Conservation (phyloP, 2,888 invertebrate genomes). For the Heliconius cydno region DNA sequence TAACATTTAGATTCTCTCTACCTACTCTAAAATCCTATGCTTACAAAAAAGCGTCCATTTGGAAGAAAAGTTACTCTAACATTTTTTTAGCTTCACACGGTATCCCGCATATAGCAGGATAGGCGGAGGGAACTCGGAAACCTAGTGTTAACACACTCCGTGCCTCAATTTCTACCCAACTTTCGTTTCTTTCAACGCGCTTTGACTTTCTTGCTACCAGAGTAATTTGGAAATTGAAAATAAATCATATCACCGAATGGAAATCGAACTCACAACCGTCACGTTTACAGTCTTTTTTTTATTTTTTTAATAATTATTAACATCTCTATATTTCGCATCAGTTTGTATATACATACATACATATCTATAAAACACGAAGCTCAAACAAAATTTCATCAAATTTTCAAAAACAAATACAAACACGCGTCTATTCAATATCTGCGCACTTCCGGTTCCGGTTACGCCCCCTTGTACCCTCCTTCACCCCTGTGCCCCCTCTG, state of each 20-base stretch:
- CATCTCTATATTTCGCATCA: too few relatives aligned
- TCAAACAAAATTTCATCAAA: conserved; percentile 13
- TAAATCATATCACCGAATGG: too few relatives aligned
- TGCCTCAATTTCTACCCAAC: too few relatives aligned
- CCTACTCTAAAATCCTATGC: neutral
- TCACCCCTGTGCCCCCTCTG: neutral
- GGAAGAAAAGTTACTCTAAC: neutral
- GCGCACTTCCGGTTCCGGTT: conserved; percentile 39
- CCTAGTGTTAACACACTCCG: too few relatives aligned
- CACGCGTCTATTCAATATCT: conserved; percentile 24
- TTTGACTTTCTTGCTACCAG: too few relatives aligned
- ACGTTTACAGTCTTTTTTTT: too few relatives aligned
- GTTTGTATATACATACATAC: neutral
- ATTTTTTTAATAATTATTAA: too few relatives aligned
- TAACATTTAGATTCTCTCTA: neutral
- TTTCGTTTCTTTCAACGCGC: too few relatives aligned
- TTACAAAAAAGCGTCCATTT: neutral
- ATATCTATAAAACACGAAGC: neutral
- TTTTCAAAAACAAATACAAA: conserved; percentile 34
- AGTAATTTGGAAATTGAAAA: too few relatives aligned
- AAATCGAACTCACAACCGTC: too few relatives aligned
- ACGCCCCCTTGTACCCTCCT: conserved; percentile 23
- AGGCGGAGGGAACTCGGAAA: too few relatives aligned
- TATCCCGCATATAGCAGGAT: too few relatives aligned
- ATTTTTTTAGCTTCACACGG: neutral